phyloP scores from a whole-genome alignment of 2,797 vertebrate genomes.

The Lagocephalus sceleratus region DNA sequence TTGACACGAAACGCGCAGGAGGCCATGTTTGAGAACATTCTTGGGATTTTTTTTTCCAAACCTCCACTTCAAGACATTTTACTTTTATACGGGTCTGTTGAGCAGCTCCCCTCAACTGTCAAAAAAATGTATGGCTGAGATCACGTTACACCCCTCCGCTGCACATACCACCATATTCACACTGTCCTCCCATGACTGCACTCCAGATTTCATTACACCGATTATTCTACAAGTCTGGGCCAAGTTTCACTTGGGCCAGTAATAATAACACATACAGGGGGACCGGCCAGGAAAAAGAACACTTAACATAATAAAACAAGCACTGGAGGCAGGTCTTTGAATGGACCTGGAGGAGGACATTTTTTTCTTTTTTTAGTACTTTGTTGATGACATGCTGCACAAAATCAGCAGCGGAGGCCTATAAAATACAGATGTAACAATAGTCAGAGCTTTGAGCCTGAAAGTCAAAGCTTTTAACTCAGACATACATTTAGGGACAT shows the following conservation, averaged over 20 bases:
- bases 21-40: constrained; percentile 30
- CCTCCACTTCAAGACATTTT: constrained; percentile 31
- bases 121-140: constrained; percentile 48
- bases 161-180: not conserved
- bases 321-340: constrained; percentile 6
- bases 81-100: constrained; percentile 39
- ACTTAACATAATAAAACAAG: constrained; percentile 53
- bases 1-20: not conserved
- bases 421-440: too few species aligned
- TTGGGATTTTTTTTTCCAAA: constrained; percentile 22
- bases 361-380: too few species aligned
- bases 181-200: constrained; percentile 7
- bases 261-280: constrained; percentile 57
- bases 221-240: constrained; percentile 55
- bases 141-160: constrained; percentile 35
- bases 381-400: too few species aligned
- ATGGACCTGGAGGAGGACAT: constrained; percentile 8
- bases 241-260: constrained; percentile 30
- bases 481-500: too few species aligned
- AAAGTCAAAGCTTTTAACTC: too few species aligned
- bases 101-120: constrained; percentile 43
- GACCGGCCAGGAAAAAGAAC: constrained; percentile 49
- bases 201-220: constrained; percentile 63
- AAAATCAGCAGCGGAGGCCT: too few species aligned
- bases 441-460: too few species aligned